Base-by-base conservation (phyloP, 1,140 invertebrate species). In the Galleria mellonella region DNA sequence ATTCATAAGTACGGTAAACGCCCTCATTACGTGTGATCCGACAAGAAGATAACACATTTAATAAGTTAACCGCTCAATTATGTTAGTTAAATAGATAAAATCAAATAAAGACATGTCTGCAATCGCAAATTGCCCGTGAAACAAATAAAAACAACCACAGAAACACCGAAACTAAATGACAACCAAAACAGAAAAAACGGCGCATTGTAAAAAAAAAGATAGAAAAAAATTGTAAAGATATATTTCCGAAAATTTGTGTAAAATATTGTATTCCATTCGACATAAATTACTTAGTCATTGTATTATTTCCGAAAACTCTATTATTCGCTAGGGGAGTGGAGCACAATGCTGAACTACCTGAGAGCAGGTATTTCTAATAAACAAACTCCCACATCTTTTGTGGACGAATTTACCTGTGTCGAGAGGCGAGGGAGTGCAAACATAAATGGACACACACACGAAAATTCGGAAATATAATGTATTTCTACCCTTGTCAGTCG, bases 271-370 rank as follows among this genome's bases (percentile, higher is more conserved):
- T 69, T 69, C 60, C 64, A 65, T 43, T 60, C 67, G 46, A 72
- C 74, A 83, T 81, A 83, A 81, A 81, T 83, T 83, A 79, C 63
- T 61, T 64, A 75, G 62, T 73, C 66, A 83, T 85, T 85, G 82
- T 83, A 65, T 63, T 67, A 66, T 72, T 83, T 85, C 78, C 77
- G 65, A 83, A 83, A 85, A 83, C 61, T 77, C 75, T 77, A 82
- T 84, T 82, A 79, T 79, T 61, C 63, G 50, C 55, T 68, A 68
- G 64, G 57, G 66, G 58, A 64, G 64, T 57, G 62, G 35, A 55
- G 73, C 76, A 83, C 77, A 23, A 23, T 76, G 44, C 51, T 47
- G 28, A 14, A 58, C 75, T 85, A 82, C 82, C 78, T 84, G 78
- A 56, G 47, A 48, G 61, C 62, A 70, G 78, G 78, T 79, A 85